Evolutionary conservation across 1,140 invertebrate species (phyloP).

Genomic region (Penaeus indicus): DNA sequence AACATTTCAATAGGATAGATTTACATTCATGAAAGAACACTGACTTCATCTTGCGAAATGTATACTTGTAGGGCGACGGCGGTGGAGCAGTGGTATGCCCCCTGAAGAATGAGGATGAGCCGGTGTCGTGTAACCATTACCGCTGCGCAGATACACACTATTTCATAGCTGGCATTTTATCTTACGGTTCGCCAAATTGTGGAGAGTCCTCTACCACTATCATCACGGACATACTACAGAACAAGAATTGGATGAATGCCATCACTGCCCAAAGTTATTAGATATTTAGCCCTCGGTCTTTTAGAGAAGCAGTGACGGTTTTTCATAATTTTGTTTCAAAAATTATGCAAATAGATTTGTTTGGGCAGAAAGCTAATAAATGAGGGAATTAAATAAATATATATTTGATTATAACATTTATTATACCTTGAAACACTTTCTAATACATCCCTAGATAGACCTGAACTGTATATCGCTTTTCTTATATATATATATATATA

Average conservation of each 20-base stretch:
- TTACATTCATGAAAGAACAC: background rate
- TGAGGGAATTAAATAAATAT: too few relatives aligned
- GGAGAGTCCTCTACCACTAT: conserved; percentile 50
- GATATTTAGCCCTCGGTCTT: too few relatives aligned
- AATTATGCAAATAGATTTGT: too few relatives aligned
- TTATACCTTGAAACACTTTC: too few relatives aligned
- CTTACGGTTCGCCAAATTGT: conserved; percentile 51
- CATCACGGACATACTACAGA: conserved; percentile 42
- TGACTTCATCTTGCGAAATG: background rate
- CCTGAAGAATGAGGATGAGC: conserved; percentile 34
- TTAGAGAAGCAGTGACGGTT: too few relatives aligned
- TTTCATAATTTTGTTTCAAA: too few relatives aligned
- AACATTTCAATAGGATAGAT: background rate
- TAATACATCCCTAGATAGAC: too few relatives aligned
- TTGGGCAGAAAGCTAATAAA: too few relatives aligned
- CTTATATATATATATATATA: too few relatives aligned
- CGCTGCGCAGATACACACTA: conserved; percentile 51
- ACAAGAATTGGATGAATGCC: conserved; percentile 48
- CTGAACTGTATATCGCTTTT: too few relatives aligned
- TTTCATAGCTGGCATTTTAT: conserved; percentile 53
- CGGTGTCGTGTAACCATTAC: background rate
- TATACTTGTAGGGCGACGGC: conserved; percentile 44
- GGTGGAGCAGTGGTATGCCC: conserved; percentile 59
- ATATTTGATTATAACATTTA: too few relatives aligned
- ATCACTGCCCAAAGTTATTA: background rate